These are phyloP conservation scores for Hesperia comma DNA, from an alignment of 2,888 invertebrate species.

Conservation along the genomic window DNA sequence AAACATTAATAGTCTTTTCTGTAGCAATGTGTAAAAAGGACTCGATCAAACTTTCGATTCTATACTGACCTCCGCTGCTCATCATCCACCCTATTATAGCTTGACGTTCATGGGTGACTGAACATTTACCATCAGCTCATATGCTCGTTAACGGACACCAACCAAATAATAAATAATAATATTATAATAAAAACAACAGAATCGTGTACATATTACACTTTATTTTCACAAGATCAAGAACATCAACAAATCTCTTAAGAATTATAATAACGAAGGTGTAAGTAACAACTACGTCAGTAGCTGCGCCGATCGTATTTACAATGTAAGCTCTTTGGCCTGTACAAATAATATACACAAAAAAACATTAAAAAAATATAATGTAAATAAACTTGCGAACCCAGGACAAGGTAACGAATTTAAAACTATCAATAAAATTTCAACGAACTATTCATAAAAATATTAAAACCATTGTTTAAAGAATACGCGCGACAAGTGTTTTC, in stretches of 20 bases:
- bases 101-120: no score
- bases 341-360: conserved; percentile 72
- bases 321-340: conserved; percentile 82
- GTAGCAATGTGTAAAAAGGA: no score
- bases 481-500: conserved; percentile 49
- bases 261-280: conserved; percentile 81
- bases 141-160: no score
- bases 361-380: conserved; percentile 53
- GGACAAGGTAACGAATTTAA: conserved; percentile 75
- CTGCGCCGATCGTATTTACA: conserved; percentile 76
- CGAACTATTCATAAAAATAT: conserved; percentile 58
- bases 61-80: no score
- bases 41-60: no score
- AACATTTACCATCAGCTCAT: no score
- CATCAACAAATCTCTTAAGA: conserved; percentile 83
- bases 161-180: no score
- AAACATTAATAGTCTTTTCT: no score
- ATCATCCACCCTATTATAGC: no score
- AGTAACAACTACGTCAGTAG: conserved; percentile 63
- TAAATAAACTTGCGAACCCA: conserved; percentile 72
- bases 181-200: conserved; percentile 44
- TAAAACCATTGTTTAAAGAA: conserved; percentile 50
- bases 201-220: conserved; percentile 48
- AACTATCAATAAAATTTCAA: conserved; percentile 79
- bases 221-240: conserved; percentile 82